Conservation (phyloP, 2,113 vertebrate genomes). For the Sitta europaea region DNA sequence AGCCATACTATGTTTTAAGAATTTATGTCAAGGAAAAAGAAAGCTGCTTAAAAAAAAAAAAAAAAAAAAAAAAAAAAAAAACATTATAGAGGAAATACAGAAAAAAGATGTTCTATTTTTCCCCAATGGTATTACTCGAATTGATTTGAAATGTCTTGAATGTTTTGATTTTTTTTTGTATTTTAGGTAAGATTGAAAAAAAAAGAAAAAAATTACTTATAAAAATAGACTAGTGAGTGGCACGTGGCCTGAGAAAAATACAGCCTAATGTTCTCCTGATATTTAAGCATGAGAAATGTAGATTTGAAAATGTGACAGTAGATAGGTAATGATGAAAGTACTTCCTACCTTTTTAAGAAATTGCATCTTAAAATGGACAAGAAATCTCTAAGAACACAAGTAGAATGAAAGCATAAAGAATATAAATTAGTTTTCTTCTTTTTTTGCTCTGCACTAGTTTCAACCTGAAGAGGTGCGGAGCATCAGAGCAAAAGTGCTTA, state of each 20-base stretch:
- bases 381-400: not conserved
- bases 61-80: too few relatives aligned
- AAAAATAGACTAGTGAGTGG: not conserved
- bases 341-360: not conserved
- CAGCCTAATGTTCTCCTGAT: not conserved
- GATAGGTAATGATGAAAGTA: not conserved
- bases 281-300: not conserved
- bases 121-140: not conserved
- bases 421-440: not conserved
- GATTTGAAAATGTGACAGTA: not conserved
- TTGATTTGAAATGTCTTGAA: not conserved
- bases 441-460: not conserved
- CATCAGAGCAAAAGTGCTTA: not conserved
- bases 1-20: not conserved
- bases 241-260: not conserved
- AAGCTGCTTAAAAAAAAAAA: not conserved
- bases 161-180: not conserved
- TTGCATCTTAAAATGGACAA: not conserved
- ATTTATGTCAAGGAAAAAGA: not conserved
- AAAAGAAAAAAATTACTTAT: not conserved
- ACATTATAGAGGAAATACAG: not conserved
- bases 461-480: accelerated
- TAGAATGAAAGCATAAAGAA: not conserved
- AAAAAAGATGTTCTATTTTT: not conserved
- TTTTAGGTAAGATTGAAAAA: not conserved